Base-by-base conservation (phyloP, 2,113 vertebrate species). In the Indicator indicator region DNA sequence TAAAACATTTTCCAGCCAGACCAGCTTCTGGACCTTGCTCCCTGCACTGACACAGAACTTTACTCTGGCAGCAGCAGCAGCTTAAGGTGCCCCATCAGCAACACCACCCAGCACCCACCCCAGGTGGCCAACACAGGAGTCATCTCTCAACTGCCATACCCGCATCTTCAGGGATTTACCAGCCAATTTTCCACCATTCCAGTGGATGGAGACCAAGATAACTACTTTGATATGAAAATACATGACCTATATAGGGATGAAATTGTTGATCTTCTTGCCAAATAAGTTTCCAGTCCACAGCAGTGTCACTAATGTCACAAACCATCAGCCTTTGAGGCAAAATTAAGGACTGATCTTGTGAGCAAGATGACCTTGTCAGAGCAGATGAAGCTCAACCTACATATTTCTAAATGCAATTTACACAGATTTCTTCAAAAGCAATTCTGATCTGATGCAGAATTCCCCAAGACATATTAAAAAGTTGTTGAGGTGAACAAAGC, bases 321-420 rank as follows among this genome's bases (percentile, higher is more conserved):
- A 38, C 52, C 9, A 2, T 46, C 72, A 81, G 77, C 38, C 67
- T 91, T 27, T 56, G 26, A 96, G 58, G 23, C 17, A 91, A 86
- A 95, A 87, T 69, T 48, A 86, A 86, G 94, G n/a, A 78, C 26
- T n/a, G 20, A 88, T 71, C 69, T 72, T 72, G 32, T 36, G 18
- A 95, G 78, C 50, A 82, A 48, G 33, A 83, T 36, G 73, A 94
- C 96, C 95, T 91, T 88, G 79, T 32, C 74, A 83, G 64, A 93
- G 75, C 65, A 93, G 52, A 87, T 32, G 46, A 86, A 93, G 71
- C 70, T 89, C 84, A 82, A 30, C 81, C 62, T 79, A 82, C 23
- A 19, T 72, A 88, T 21, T 96, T 79, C 91, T 87, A 85, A 95
- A 69, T 3, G 15, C 5, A 27, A 87, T 85, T 73, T 83, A 91